Evolutionary conservation across 2,888 invertebrate species (phyloP).

Genomic region (Nipponacmea schrenckii): DNA sequence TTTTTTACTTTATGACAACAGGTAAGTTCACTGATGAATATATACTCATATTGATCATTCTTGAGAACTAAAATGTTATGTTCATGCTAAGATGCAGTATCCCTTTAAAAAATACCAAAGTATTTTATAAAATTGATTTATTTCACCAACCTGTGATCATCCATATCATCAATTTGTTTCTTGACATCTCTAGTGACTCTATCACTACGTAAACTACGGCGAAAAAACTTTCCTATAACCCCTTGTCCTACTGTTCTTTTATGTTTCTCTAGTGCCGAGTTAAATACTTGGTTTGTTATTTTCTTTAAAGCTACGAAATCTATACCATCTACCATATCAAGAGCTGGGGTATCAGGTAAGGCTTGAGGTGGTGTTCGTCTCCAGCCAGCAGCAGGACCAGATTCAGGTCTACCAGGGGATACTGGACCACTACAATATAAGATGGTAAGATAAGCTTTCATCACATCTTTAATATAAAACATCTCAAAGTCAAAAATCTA

Average conservation of each 20-base stretch:
- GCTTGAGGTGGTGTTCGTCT: slow-evolving; percentile 39
- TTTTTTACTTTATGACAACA: no score
- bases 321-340: slow-evolving; percentile 43
- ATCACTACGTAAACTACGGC: slow-evolving; percentile 71
- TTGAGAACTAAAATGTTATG: no score
- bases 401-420: background rate
- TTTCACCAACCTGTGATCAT: slow-evolving; percentile 77
- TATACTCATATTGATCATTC: no score
- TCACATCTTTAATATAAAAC: no score
- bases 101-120: no score
- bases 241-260: slow-evolving; percentile 87
- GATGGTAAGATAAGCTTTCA: background rate
- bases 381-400: slow-evolving; percentile 27
- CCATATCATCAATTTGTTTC: slow-evolving; percentile 87
- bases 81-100: no score
- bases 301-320: slow-evolving; percentile 59
- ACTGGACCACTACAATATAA: background rate
- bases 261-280: slow-evolving; percentile 89
- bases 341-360: slow-evolving; percentile 44
- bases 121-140: no score
- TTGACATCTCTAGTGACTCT: slow-evolving; percentile 73
- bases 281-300: slow-evolving; percentile 72
- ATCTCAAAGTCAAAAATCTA: no score
- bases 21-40: no score
- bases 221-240: slow-evolving; percentile 81